A percentile compares a stretch with the other conserved stretches of the same genome.
phyloP scores from a whole-genome alignment of 2,113 vertebrate species.

The Ia io region DNA sequence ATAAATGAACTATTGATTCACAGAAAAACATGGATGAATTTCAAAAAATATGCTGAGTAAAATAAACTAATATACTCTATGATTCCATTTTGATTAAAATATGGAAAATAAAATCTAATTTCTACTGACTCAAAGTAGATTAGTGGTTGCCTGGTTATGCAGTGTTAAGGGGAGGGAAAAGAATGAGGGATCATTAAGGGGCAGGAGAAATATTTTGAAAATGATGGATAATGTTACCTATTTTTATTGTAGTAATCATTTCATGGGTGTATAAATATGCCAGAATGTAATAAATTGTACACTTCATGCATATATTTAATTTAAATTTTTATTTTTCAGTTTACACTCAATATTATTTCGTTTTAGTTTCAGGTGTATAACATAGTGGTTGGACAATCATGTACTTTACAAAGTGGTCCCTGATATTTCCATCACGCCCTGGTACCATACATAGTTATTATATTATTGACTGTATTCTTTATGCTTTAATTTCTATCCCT shows the following conservation, averaged over 20 bases:
- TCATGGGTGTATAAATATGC: neutral
- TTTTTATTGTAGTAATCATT: neutral
- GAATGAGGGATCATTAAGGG: neutral
- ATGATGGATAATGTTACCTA: neutral
- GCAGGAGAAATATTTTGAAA: neutral
- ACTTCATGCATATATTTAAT: neutral
- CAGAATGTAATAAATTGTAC: neutral
- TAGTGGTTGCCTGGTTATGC: neutral
- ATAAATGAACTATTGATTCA: neutral
- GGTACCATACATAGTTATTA: neutral
- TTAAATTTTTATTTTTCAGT: neutral
- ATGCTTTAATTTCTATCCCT: neutral
- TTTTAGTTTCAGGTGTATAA: neutral
- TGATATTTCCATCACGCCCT: neutral
- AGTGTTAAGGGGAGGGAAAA: neutral
- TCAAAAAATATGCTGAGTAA: neutral
- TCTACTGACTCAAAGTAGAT: neutral
- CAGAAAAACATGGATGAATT: neutral
- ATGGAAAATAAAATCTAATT: neutral
- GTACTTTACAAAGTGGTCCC: neutral
- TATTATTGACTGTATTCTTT: neutral
- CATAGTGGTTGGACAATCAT: neutral
- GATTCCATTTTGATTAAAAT: neutral
- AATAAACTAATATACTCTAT: neutral
- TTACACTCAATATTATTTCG: neutral